Percentiles rank a stretch among this genome's conserved stretches.
Conservation (phyloP, 2,113 vertebrate genomes). For the Parus major region DNA sequence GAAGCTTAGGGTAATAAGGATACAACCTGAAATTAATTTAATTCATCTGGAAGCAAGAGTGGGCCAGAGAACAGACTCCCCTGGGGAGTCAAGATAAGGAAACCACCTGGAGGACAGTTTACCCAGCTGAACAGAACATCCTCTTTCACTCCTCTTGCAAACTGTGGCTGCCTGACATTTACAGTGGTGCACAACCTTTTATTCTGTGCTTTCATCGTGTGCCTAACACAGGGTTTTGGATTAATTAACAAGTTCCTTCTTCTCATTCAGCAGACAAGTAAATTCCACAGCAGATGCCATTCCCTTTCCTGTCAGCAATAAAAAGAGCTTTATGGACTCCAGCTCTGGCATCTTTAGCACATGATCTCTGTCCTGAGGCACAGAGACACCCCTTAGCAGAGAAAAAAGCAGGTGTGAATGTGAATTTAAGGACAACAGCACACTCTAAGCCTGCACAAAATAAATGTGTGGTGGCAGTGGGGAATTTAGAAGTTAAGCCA, state of each 20-base stretch:
- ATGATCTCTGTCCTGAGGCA: neutral
- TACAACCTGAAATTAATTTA: neutral
- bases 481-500: neutral
- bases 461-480: neutral
- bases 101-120: neutral
- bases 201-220: neutral
- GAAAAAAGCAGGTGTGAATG: neutral
- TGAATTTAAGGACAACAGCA: neutral
- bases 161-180: neutral
- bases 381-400: neutral
- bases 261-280: neutral
- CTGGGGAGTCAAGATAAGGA: neutral
- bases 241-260: neutral
- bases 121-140: neutral
- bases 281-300: neutral
- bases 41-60: neutral
- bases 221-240: neutral
- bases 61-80: neutral
- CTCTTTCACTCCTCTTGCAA: neutral
- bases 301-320: neutral
- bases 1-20: neutral
- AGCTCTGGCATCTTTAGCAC: neutral
- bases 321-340: neutral
- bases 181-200: neutral
- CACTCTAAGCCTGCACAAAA: neutral